These are phyloP conservation scores for Baryphthengus martii DNA, from an alignment of 2,113 vertebrate genomes.

Conservation along the genomic window DNA sequence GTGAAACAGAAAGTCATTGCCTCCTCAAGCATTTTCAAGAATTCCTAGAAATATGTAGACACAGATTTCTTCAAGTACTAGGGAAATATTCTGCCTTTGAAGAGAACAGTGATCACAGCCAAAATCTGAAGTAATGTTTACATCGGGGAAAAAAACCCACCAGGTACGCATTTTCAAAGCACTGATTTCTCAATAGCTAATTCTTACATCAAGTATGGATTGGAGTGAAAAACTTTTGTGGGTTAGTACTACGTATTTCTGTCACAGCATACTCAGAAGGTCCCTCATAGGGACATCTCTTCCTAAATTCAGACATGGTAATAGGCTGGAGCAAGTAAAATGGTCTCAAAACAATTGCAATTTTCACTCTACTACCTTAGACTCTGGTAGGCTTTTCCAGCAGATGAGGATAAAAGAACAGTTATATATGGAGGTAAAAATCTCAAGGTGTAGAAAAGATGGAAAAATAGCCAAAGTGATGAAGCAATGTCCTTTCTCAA, in stretches of 20 bases:
- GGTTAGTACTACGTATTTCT: neutral
- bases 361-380: neutral
- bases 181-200: neutral
- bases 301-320: neutral
- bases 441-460: neutral
- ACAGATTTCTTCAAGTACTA: neutral
- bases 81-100: neutral
- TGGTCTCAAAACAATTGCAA: neutral
- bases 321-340: neutral
- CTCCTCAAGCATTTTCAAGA: neutral
- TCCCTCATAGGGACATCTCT: neutral
- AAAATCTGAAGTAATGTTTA: neutral
- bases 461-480: neutral
- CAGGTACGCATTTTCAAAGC: neutral
- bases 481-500: neutral
- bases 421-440: neutral
- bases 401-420: neutral
- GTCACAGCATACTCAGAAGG: neutral
- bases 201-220: neutral
- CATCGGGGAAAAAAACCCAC: neutral
- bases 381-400: neutral
- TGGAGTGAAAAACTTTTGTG: neutral
- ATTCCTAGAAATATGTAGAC: neutral
- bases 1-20: neutral
- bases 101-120: neutral